A percentile compares a stretch with the other conserved stretches of the same genome.
These are phyloP conservation scores for Leucophora obtusa DNA, from an alignment of 2,888 invertebrate genomes.

Conservation along the genomic window DNA sequence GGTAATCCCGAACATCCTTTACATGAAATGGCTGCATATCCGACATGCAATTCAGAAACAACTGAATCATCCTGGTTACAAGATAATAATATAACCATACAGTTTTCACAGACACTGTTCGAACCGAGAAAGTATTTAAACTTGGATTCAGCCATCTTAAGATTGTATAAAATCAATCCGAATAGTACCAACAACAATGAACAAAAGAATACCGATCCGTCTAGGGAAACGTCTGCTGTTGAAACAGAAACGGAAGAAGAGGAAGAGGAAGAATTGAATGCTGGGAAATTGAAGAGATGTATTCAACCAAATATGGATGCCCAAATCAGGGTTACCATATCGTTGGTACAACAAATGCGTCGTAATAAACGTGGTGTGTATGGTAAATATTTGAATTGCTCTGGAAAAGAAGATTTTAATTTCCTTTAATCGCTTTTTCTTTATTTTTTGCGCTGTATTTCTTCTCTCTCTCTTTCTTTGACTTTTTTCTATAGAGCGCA, in stretches of 20 bases:
- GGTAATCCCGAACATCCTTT: constrained; percentile 69
- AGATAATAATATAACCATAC: constrained; percentile 75
- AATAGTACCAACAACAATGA: constrained; percentile 63
- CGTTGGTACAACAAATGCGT: constrained; percentile 74
- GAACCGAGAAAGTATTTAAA: constrained; percentile 71
- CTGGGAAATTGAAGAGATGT: constrained; percentile 64
- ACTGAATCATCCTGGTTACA: constrained; percentile 74
- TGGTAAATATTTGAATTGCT: constrained; percentile 62
- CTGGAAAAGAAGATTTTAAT: constrained; percentile 44
- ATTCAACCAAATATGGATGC: constrained; percentile 69
- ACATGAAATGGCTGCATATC: constrained; percentile 77
- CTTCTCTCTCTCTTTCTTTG: not conserved
- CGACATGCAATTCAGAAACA: constrained; percentile 75
- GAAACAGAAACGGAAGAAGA: constrained; percentile 9
- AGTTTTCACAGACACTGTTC: constrained; percentile 75
- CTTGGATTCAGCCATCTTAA: constrained; percentile 75
- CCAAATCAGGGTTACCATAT: constrained; percentile 77
- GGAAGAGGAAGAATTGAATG: constrained; percentile 5
- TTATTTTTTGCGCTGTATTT: constrained; percentile 11
- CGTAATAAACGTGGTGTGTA: constrained; percentile 74
- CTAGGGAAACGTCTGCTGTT: not conserved
- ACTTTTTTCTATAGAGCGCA: constrained; percentile 69
- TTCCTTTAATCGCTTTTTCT: constrained; percentile 37
- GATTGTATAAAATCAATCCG: constrained; percentile 75
- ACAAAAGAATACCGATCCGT: not conserved